Evolutionary conservation across 2,888 invertebrate genomes (phyloP).

Genomic region (Caenorhabditis becei): DNA sequence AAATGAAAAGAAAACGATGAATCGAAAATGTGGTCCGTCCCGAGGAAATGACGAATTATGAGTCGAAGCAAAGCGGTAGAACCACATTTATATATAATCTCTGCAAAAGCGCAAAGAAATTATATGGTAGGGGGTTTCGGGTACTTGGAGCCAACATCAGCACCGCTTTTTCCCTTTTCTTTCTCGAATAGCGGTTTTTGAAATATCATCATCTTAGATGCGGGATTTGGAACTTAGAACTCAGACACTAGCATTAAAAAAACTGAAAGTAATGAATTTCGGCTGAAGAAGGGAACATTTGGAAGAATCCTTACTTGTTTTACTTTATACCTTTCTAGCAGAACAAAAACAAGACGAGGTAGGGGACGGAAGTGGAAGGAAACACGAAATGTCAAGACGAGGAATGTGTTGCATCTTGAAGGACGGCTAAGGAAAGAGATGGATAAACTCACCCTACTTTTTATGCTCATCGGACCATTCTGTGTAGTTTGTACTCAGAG

Average conservation of each 20-base stretch:
- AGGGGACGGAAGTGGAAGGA: constrained; percentile 13
- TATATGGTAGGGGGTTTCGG: constrained; percentile 33
- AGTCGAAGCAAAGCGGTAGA: constrained; percentile 8
- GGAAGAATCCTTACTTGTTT: not conserved
- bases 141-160: constrained; percentile 1
- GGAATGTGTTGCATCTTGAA: constrained; percentile 49
- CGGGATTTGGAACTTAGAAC: not conserved
- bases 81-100: constrained; percentile 48
- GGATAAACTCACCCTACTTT: constrained; percentile 20
- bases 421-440: constrained; percentile 13
- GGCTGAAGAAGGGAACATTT: not conserved
- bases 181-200: not conserved
- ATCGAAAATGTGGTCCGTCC: constrained; percentile 47
- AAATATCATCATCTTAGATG: not conserved
- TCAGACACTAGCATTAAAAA: not conserved
- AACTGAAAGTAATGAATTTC: not conserved
- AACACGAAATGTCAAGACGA: constrained; percentile 45
- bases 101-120: constrained; percentile 26
- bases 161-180: not conserved
- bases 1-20: constrained; percentile 44
- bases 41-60: constrained; percentile 41
- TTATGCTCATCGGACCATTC: constrained; percentile 45
- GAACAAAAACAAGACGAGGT: not conserved
- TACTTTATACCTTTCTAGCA: not conserved
- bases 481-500: constrained; percentile 37